Conservation (phyloP, 2,113 vertebrate genomes). For the Arizona elegans region DNA sequence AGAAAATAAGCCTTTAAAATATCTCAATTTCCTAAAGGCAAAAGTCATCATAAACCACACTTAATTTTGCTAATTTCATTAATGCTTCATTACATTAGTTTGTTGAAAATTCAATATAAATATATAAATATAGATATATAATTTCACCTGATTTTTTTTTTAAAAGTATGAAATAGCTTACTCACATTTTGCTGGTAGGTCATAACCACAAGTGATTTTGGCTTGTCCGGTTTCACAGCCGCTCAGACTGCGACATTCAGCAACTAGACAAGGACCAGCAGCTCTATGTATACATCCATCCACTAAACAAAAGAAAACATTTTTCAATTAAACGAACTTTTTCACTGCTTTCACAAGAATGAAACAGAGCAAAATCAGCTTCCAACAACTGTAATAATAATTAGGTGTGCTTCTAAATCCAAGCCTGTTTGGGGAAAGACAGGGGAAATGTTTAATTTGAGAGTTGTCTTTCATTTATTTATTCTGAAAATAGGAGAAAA, state of each 20-base stretch:
- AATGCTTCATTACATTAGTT: conserved; percentile 44
- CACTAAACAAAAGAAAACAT: conserved; percentile 66
- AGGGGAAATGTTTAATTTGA: background rate
- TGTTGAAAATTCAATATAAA: conserved; percentile 22
- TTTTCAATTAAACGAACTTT: background rate
- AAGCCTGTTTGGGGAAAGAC: background rate
- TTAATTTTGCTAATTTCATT: conserved; percentile 52
- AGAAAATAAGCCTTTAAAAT: conserved; percentile 19
- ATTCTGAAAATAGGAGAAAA: background rate
- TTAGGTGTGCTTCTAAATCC: background rate
- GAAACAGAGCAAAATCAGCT: background rate
- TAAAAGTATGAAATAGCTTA: conserved; percentile 23
- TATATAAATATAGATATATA: background rate
- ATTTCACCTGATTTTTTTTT: background rate
- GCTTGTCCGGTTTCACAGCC: conserved; percentile 94
- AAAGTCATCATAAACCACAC: conserved; percentile 29
- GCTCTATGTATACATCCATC: conserved; percentile 98
- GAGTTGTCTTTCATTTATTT: background rate
- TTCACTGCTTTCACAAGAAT: background rate
- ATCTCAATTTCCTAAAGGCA: conserved; percentile 39
- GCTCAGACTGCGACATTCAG: conserved; percentile 89
- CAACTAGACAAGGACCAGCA: conserved; percentile 86
- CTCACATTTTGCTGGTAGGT: conserved; percentile 97
- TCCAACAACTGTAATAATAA: background rate
- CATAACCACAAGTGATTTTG: conserved; percentile 95